Base-by-base conservation (phyloP, 1,140 invertebrate species). In the Pseudachorutes palmiensis region DNA sequence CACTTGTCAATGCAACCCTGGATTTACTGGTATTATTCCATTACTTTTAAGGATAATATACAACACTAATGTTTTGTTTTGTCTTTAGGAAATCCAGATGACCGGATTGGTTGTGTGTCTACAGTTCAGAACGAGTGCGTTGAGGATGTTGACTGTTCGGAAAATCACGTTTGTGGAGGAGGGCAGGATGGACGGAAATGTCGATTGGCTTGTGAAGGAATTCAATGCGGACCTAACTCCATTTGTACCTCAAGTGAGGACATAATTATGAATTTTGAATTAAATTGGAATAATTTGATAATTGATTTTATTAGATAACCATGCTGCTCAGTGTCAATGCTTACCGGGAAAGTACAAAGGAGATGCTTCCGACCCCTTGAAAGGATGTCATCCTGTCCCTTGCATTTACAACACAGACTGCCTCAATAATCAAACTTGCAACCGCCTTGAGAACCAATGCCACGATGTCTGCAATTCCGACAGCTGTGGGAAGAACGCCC, bases 281-380 rank as follows among this genome's bases (percentile, higher is more conserved):
- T n/a, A n/a, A n/a, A n/a, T n/a, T n/a, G n/a, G n/a, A n/a, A n/a
- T n/a, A n/a, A n/a, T n/a, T n/a, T n/a, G n/a, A 61, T 61, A 29
- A 61, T 91, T 24, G 79, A 92, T 14, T 92, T 90, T 92, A 14
- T 88, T 89, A 1, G 90, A 92, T 71, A 93, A 93, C 77, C 91
- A 94, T 76, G 87, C 87, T 2, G 87, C 89, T 0, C 87, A 90
- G 76, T 95, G 91, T 75, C 88, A 91, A 75, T 94, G 91, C 76
- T 91, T 91, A 5, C 85, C 86, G 2, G 91, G 91, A 19, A 83
- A 87, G 0, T 92, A 85, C 76, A 86, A 88, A 5, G 92, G 91
- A 1, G 86, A 94, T 81, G 90, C 91, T 0, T 86, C 88, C 75
- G 88, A 92, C 75, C 77, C 83, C 0, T 79, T 79, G 28, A 81